Conservation (phyloP, 2,797 vertebrate genomes). For the Sebastolobus altivelis region DNA sequence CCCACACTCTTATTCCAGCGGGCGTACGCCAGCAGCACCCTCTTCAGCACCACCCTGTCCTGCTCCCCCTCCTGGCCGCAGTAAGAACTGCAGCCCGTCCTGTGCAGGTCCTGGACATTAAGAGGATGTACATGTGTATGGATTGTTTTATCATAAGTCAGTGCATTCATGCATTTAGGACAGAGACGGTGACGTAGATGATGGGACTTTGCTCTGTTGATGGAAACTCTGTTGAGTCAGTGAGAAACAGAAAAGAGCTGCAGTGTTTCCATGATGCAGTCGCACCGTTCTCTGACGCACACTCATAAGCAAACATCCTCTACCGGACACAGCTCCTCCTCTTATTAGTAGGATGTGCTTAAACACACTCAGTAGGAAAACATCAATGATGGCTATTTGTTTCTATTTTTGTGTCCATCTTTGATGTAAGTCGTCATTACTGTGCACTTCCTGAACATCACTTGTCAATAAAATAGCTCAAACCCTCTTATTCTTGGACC, state of each 20-base stretch:
- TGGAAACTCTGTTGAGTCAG: slow-evolving; percentile 49
- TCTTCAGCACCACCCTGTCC: slow-evolving; percentile 95
- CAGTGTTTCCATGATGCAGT: slow-evolving; percentile 65
- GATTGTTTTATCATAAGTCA: neutral
- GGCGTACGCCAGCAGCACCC: slow-evolving; percentile 95
- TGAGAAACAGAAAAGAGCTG: slow-evolving; percentile 19
- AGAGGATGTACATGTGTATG: neutral
- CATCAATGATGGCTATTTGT: neutral
- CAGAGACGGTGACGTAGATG: neutral
- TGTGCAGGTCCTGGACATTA: slow-evolving; percentile 91
- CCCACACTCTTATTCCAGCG: slow-evolving; percentile 98
- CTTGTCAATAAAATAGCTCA: neutral
- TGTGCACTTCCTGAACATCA: neutral
- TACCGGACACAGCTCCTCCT: slow-evolving; percentile 1
- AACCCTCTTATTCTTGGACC: neutral
- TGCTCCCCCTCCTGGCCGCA: slow-evolving; percentile 98
- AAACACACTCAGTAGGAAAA: neutral
- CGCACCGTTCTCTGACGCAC: slow-evolving; percentile 43
- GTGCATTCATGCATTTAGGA: neutral
- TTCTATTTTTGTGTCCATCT: neutral
- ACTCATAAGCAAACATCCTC: slow-evolving; percentile 70
- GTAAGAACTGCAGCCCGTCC: slow-evolving; percentile 98
- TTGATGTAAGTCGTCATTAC: neutral
- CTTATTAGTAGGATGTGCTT: neutral
- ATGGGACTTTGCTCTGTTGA: slow-evolving; percentile 51